Evolutionary conservation across 1,140 invertebrate species (phyloP), one percentile per base, ranked within the genome.

Genomic region (Philotrypesis tridentata): DNA sequence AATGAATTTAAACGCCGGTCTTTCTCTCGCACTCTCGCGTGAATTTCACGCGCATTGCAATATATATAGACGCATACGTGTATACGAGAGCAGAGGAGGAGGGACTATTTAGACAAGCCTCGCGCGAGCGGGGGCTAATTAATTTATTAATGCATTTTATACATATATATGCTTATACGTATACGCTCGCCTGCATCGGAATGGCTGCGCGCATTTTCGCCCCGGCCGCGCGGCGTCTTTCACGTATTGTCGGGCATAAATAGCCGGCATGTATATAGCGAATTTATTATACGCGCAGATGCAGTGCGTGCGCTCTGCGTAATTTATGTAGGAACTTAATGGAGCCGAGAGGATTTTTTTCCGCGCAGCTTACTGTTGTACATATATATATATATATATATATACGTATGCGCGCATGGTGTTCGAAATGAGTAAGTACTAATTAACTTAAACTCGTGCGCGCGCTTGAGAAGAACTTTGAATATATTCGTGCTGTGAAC

Each of bases 281-380:
- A 70, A 70, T 70, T n/a, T 70, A 37, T 37, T 70, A 70, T 8
- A 21, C 27, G 48, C 48, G 48, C 48, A 55, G 48, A 55, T 55
- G 48, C 48, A 55, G 21, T 55, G 48, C 63, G 25, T 55, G 25
- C 21, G 33, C 37, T n/a, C n/a, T 7, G 7, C 23, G 17, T 70
- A 81, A 81, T 75, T 81, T 81, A 81, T 76, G 72, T 48, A 55
- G 60, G 67, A 80, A 74, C 37, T 67, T 80, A 80, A 80, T 73
- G 70, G 21, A 37, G n/a, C 61, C 21, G 21, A 25, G 33, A 67
- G 37, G 25, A 40, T 65, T 48, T 29, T 74, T 80, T 74, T 25
- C 43, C 48, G 37, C 27, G 3, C 21, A 25, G 29, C 0, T 5
- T 14, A 29, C 37, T 27, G 21, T n/a, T n/a, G n/a, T n/a, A n/a